Percentiles rank a stretch among this genome's conserved stretches.
phyloP scores from a whole-genome alignment of 2,113 vertebrate genomes.

The Lucifuga dentata region DNA sequence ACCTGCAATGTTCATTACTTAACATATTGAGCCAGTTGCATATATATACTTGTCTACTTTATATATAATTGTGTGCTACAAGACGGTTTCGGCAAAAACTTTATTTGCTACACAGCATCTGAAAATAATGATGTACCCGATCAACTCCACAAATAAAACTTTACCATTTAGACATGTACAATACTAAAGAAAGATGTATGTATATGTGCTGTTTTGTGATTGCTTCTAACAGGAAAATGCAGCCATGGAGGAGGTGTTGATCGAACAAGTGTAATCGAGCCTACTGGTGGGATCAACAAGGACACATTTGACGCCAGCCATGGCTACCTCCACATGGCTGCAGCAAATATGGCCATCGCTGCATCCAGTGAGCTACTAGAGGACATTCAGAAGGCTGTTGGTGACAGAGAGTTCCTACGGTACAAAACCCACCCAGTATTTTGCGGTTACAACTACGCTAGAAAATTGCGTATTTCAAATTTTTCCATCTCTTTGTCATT shows the following conservation, averaged over 20 bases:
- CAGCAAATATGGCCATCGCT: slow-evolving; percentile 62
- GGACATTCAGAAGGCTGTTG: slow-evolving; percentile 58
- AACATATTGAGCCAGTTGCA: slow-evolving; percentile 9
- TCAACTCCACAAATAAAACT: too few species aligned
- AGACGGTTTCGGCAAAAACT: neutral
- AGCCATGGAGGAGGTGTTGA: slow-evolving; percentile 69
- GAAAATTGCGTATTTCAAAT: neutral
- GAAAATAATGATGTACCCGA: too few species aligned
- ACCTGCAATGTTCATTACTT: too few species aligned
- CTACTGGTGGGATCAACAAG: slow-evolving; percentile 79
- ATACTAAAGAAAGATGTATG: too few species aligned
- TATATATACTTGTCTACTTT: neutral
- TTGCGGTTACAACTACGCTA: neutral
- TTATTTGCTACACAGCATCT: too few species aligned
- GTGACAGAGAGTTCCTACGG: slow-evolving; percentile 69
- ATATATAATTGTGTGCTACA: neutral
- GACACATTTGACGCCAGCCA: slow-evolving; percentile 53
- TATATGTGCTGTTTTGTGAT: neutral
- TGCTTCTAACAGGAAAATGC: slow-evolving; percentile 73
- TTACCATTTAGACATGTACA: too few species aligned
- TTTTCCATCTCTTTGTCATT: neutral
- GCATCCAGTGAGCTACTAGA: slow-evolving; percentile 72
- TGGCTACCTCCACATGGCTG: slow-evolving; percentile 61
- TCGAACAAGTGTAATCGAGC: slow-evolving; percentile 34
- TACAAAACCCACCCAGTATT: neutral